Evolutionary conservation across 2,113 vertebrate genomes (phyloP), one percentile per base, ranked within the genome.

Genomic region (Pan paniscus): DNA sequence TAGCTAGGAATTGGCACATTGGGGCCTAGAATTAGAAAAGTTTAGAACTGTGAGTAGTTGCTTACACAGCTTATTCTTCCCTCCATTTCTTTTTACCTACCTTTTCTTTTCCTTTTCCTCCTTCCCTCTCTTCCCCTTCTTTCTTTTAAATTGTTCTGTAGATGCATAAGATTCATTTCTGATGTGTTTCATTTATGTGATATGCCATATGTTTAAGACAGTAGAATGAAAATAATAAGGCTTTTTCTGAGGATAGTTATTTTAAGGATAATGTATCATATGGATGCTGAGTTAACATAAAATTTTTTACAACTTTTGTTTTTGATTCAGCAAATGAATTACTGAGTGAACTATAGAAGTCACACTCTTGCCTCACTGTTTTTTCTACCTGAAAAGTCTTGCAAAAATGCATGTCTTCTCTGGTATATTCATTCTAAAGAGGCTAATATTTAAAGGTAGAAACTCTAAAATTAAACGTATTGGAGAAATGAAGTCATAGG

Each of bases 251-350:
- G 32, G 17, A 76, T 30, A 85, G 67, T 90, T 90, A 84, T 48
- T 85, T 93, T 89, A 78, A 50, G 14, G 8, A 22, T 96, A 82
- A 8, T 94, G 17, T 78, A 93, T 90, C 50, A 72, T 72, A 38
- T 46, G 16, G 48, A 72, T 80, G 40, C 67, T 85, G 20, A 75
- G 30, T 70, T 89, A 76, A 61, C 3, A 23, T 59, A 64, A 55
- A 59, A 5, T 3, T 20, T 78, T 82, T 50, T 82, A 3, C 61
- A 79, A 2, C 9, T 81, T 82, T 86, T 82, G 67, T 78, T 94
- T 82, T 96, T 95, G 57, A 89, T 80, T 94, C 8, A 52, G 46
- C 18, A 93, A 81, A 80, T 95, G 35, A 95, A 68, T 90, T 83
- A 38, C 32, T 84, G 20, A 1, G 8, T 73, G 2, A 59, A 12